Evolutionary conservation across 2,888 invertebrate species (phyloP).

Genomic region (Prenolepis imparis): DNA sequence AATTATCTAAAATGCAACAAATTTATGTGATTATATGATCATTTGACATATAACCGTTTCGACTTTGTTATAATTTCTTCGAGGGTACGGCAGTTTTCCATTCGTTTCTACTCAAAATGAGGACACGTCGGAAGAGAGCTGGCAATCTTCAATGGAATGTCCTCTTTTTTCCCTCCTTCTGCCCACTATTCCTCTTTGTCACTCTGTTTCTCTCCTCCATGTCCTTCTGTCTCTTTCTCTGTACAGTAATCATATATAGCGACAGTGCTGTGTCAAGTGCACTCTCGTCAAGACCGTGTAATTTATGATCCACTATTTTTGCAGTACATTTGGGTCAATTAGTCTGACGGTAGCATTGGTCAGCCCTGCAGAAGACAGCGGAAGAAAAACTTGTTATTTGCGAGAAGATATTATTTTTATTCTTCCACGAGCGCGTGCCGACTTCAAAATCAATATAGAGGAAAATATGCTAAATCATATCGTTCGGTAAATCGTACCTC

Average conservation of each 20-base stretch:
- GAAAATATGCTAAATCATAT: no score
- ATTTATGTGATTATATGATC: constrained; percentile 10
- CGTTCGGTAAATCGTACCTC: no score
- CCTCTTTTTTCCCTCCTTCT: constrained; percentile 38
- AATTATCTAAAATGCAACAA: neutral
- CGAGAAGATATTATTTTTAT: constrained; percentile 35
- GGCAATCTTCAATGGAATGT: constrained; percentile 73
- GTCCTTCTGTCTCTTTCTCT: constrained; percentile 30
- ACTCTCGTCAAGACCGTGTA: constrained; percentile 70
- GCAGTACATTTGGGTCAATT: constrained; percentile 80
- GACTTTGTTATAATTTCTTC: constrained; percentile 31
- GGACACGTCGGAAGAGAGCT: constrained; percentile 72
- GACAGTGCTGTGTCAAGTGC: constrained; percentile 78
- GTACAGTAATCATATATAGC: constrained; percentile 55
- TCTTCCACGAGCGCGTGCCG: constrained; percentile 10
- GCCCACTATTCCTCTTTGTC: constrained; percentile 2
- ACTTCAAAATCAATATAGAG: neutral
- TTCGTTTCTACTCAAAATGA: constrained; percentile 75
- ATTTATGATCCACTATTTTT: constrained; percentile 79
- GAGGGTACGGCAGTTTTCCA: constrained; percentile 62
- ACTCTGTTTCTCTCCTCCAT: neutral
- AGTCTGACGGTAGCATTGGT: constrained; percentile 61
- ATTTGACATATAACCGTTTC: neutral
- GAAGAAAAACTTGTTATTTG: constrained; percentile 25
- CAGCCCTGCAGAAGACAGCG: constrained; percentile 47